These are phyloP conservation scores for Lacerta viridis DNA, from an alignment of 2,797 vertebrate genomes.

Conservation along the genomic window DNA sequence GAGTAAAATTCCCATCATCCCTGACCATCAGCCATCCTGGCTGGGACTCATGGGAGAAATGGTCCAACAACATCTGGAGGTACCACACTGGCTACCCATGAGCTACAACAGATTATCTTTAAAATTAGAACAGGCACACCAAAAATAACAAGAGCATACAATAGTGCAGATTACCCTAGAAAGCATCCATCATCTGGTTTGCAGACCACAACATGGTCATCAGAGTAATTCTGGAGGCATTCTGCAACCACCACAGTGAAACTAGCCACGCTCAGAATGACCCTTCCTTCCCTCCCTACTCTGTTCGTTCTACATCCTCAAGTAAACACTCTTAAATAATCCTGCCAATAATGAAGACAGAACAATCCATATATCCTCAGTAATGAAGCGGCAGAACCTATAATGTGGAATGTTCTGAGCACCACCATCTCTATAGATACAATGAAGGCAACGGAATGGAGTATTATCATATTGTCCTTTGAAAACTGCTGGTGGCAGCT, in stretches of 20 bases:
- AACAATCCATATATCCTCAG: background rate
- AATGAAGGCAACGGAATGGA: background rate
- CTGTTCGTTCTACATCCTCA: background rate
- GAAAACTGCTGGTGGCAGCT: background rate
- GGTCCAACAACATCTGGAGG: too few relatives aligned
- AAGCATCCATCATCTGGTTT: background rate
- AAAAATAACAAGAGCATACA: background rate
- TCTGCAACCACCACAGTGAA: background rate
- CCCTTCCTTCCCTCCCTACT: background rate
- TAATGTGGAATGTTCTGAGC: background rate
- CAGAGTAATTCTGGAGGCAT: background rate
- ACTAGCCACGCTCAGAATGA: background rate
- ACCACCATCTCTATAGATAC: background rate
- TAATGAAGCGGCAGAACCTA: background rate
- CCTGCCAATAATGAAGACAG: background rate
- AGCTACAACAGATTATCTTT: background rate
- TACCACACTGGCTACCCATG: background rate
- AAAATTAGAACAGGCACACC: background rate
- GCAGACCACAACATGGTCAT: background rate
- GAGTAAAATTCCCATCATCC: too few relatives aligned
- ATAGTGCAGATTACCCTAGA: too few relatives aligned
- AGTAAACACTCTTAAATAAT: background rate
- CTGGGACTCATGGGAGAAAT: too few relatives aligned
- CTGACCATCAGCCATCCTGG: too few relatives aligned
- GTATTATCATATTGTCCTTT: background rate